Base-by-base conservation (phyloP, 2,888 invertebrate genomes). In the Polyommatus icarus region DNA sequence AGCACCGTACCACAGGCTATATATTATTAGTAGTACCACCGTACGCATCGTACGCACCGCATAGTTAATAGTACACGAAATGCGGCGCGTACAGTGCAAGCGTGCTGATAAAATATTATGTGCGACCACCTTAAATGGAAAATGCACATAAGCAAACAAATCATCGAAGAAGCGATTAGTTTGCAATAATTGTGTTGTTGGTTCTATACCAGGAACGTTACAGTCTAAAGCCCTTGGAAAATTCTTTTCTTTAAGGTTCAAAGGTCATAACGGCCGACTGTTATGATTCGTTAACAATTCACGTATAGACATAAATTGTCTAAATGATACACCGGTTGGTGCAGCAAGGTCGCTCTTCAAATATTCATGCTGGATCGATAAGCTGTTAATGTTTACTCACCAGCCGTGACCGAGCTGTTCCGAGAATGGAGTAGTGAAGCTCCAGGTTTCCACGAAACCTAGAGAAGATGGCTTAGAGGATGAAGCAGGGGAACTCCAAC, bases 311-410 rank as follows among this genome's bases (percentile, higher is more conserved):
- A 73, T 46, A 73, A 73, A 73, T 73, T 73, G 24, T 73, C 40
- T 73, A 20, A 73, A 40, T 40, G 46, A 73, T 73, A 73, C 46
- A 46, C 73, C 4, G 46, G 12, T 20, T 20, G 73, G 73, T 73
- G 73, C 73, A 87, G 87, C 91, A 91, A 92, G 92, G 91, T 89
- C 91, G 90, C 87, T 80, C 85, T 89, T 93, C 89, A 93, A 93
- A 93, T 93, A 93, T 93, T 93, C 92, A 93, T 93, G 87, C 82
- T 79, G 89, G 90, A 92, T 93, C 93, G 92, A 93, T 93, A 90
- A 88, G 87, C 87, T 87, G 86, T 86, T 40, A 72, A 72, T 40
- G 72, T 40, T 73, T 50, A 73, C 73, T 40, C 12, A 20, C 40
- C 20, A 46, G 46, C 46, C 40, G 73, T 46, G 36, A 67, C 67